phyloP scores from a whole-genome alignment of 2,888 invertebrate genomes.

The Ornithoptera alexandrae region DNA sequence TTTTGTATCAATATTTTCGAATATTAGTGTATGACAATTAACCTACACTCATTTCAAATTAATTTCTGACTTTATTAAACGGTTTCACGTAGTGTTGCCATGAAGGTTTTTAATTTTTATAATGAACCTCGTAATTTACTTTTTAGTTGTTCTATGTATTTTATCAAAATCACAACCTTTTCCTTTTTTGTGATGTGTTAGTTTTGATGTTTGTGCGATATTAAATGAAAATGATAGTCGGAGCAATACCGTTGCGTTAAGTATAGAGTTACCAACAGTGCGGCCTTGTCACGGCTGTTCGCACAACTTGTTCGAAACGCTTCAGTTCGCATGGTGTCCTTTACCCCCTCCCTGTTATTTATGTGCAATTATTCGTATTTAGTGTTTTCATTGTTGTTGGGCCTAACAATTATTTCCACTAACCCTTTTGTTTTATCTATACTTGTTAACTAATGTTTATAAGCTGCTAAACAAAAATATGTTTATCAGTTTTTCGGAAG shows the following conservation, averaged over 20 bases:
- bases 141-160: no score
- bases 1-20: no score
- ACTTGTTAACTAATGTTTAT: background rate
- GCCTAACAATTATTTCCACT: constrained; percentile 6
- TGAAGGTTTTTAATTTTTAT: no score
- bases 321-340: constrained; percentile 71
- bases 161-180: no score
- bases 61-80: no score
- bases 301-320: constrained; percentile 67
- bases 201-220: background rate
- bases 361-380: constrained; percentile 18
- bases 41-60: no score
- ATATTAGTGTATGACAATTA: no score
- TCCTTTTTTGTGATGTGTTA: no score
- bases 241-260: constrained; percentile 18
- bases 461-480: background rate
- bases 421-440: constrained; percentile 10
- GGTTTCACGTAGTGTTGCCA: no score
- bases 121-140: no score
- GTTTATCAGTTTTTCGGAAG: no score
- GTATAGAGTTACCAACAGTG: constrained; percentile 27
- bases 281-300: constrained; percentile 61
- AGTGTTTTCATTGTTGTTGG: constrained; percentile 13
- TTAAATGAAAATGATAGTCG: constrained; percentile 1
- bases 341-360: constrained; percentile 51